Evolutionary conservation across 2,888 invertebrate species (phyloP).

Genomic region (Polymixis flavicincta): DNA sequence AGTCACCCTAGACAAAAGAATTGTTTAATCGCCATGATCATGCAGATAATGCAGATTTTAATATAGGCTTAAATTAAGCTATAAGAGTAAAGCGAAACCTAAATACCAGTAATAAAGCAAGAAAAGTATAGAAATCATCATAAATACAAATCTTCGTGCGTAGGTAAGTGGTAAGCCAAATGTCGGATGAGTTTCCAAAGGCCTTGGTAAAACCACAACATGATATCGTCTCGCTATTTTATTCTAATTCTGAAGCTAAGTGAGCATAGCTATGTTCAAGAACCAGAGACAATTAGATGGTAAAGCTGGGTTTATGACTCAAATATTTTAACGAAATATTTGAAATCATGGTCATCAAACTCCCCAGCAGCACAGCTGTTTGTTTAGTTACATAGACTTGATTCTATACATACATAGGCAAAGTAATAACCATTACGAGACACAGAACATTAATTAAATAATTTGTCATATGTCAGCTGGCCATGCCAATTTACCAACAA

Average conservation of each 20-base stretch:
- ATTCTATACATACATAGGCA: no score
- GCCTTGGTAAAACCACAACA: constrained; percentile 45
- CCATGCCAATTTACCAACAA: no score
- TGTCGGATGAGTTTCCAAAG: constrained; percentile 36
- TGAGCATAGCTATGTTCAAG: constrained; percentile 37
- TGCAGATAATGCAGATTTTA: constrained; percentile 68
- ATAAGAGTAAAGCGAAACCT: constrained; percentile 50
- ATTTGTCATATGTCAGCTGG: no score
- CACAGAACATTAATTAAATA: no score
- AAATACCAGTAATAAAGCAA: neutral
- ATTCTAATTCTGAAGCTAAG: constrained; percentile 39
- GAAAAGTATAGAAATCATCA: neutral
- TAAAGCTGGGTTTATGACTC: constrained; percentile 16
- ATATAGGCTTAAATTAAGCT: constrained; percentile 50
- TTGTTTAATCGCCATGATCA: constrained; percentile 74
- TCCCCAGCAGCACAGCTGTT: no score
- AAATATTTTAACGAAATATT: constrained; percentile 24
- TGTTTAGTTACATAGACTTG: no score
- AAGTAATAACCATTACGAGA: no score
- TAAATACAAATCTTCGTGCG: constrained; percentile 9
- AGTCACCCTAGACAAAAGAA: constrained; percentile 82
- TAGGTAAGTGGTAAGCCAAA: constrained; percentile 26
- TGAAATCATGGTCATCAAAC: no score
- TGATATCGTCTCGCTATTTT: constrained; percentile 26
- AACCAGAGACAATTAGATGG: constrained; percentile 23